A percentile compares a stretch with the other conserved stretches of the same genome.
Conservation (phyloP, 2,797 vertebrate genomes). For the Gobionotothen gibberifrons region DNA sequence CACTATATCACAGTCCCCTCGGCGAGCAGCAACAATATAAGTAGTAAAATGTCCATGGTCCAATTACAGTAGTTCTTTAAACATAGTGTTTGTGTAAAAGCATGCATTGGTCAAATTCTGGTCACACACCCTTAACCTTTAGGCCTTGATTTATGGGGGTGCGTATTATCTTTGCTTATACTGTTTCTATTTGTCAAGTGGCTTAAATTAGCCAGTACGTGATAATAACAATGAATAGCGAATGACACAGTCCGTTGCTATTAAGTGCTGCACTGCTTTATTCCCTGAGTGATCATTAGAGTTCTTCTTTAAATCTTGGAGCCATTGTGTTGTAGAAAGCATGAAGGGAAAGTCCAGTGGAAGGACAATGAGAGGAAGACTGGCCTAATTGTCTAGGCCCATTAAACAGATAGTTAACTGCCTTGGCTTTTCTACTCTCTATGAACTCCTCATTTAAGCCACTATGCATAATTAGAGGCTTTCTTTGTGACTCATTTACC, state of each 20-base stretch:
- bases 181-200: constrained; percentile 2
- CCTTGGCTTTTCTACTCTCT: constrained; percentile 17
- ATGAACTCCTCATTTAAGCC: constrained; percentile 39
- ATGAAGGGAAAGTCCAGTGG: constrained; percentile 53
- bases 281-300: constrained; percentile 15
- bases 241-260: not conserved
- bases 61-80: constrained; percentile 7
- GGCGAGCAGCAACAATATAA: constrained; percentile 1
- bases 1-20: constrained; percentile 8
- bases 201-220: not conserved
- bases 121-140: not conserved
- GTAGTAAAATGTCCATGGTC: not conserved
- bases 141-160: constrained; percentile 7
- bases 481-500: constrained; percentile 50
- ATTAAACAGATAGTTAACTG: constrained; percentile 43
- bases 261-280: constrained; percentile 9
- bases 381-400: constrained; percentile 40
- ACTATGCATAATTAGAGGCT: constrained; percentile 53
- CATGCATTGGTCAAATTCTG: constrained; percentile 10
- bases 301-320: constrained; percentile 31
- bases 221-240: constrained; percentile 7
- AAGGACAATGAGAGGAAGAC: constrained; percentile 52
- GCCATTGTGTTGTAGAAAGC: constrained; percentile 22
- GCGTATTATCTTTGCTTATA: constrained; percentile 15
- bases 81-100: constrained; percentile 20